Percentiles rank a stretch among this genome's conserved stretches.
These are phyloP conservation scores for Elegia similella DNA, from an alignment of 2,888 invertebrate genomes.

Conservation along the genomic window DNA sequence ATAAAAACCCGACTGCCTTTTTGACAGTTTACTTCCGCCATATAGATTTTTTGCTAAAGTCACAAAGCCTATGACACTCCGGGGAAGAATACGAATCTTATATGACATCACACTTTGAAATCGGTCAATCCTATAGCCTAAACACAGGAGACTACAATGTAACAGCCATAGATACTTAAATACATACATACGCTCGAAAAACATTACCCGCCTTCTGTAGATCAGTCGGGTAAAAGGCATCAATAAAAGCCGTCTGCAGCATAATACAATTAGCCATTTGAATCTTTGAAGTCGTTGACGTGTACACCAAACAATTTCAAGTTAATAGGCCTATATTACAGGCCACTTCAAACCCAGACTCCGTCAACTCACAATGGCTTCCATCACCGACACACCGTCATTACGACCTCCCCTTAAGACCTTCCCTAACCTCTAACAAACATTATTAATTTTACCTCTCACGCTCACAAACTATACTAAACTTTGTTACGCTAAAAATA, in stretches of 20 bases:
- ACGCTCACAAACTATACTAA: constrained; percentile 38
- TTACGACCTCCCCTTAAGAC: constrained; percentile 64
- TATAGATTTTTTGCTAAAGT: too few relatives aligned
- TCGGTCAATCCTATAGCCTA: too few relatives aligned
- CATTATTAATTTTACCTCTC: constrained; percentile 61
- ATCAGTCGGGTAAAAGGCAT: too few relatives aligned
- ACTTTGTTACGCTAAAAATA: constrained; percentile 43
- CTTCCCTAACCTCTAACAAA: constrained; percentile 49
- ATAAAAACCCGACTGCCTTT: too few relatives aligned
- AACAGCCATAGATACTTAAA: too few relatives aligned
- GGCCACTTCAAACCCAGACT: constrained; percentile 55
- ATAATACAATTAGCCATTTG: constrained; percentile 19
- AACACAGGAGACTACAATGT: too few relatives aligned
- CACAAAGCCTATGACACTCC: too few relatives aligned
- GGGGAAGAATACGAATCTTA: too few relatives aligned
- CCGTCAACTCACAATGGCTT: constrained; percentile 40
- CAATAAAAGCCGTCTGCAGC: background rate
- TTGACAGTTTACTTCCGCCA: too few relatives aligned
- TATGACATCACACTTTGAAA: too few relatives aligned
- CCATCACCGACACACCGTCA: constrained; percentile 60
- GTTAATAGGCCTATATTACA: constrained; percentile 52
- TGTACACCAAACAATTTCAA: constrained; percentile 36
- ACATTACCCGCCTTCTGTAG: too few relatives aligned
- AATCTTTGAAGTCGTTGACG: constrained; percentile 36
- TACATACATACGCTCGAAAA: too few relatives aligned